Evolutionary conservation across 2,888 invertebrate species (phyloP).

Genomic region (Sphecodes monilicornis): DNA sequence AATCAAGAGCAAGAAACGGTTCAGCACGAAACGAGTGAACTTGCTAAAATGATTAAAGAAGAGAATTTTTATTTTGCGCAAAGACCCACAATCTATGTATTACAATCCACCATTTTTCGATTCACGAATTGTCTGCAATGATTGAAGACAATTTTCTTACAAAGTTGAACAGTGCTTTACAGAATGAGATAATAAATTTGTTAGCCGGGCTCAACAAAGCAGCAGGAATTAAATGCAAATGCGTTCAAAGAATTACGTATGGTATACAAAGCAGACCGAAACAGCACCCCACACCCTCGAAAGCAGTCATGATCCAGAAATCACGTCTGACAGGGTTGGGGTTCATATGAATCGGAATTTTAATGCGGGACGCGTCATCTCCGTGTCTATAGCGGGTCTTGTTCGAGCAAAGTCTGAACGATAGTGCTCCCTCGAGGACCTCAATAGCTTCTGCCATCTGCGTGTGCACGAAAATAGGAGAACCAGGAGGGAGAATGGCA

Average conservation of each 20-base stretch:
- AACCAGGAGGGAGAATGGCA: constrained; percentile 23
- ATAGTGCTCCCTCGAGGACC: constrained; percentile 43
- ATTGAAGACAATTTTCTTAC: background rate
- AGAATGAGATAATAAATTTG: background rate
- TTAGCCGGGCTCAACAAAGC: background rate
- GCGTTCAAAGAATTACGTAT: background rate
- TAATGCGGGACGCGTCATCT: constrained; percentile 38
- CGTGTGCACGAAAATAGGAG: constrained; percentile 54
- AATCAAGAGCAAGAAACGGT: too few species aligned
- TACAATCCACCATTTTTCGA: too few species aligned
- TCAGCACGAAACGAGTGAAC: too few species aligned
- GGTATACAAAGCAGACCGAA: background rate
- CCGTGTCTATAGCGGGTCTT: constrained; percentile 20
- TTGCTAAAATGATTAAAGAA: background rate
- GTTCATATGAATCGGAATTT: constrained; percentile 50
- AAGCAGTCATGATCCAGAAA: background rate
- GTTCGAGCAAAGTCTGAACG: constrained; percentile 27
- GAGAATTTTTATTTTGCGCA: background rate
- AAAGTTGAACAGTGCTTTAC: background rate
- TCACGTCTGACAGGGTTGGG: background rate
- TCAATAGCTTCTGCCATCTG: constrained; percentile 51
- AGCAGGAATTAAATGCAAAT: background rate
- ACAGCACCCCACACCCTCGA: background rate
- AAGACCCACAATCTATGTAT: too few species aligned
- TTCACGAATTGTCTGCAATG: background rate